Base-by-base conservation (phyloP, 2,888 invertebrate species). In the Drosophila fulvimacula region DNA sequence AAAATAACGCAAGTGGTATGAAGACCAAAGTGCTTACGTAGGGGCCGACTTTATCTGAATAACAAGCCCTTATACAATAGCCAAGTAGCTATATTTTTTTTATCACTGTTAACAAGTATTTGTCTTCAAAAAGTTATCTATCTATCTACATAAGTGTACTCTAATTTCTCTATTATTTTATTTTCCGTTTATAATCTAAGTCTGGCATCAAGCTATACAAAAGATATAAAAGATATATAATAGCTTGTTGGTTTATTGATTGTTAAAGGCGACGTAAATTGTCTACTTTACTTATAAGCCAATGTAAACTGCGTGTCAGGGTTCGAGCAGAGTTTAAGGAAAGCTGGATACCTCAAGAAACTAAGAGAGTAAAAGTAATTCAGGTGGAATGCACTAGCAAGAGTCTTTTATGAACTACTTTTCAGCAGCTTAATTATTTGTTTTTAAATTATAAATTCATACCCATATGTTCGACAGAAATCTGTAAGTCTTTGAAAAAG, bases 31-130 rank as follows among this genome's bases (percentile, higher is more conserved):
- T 65, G 51, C 21, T 60, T 56, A 53, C 60, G 60, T 39, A 46
- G 30, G 24, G n/a, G 13, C 4, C 46, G 5, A 13, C 36, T 17
- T 36, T 66, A 61, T 53, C 48, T 21, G 3, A 51, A 41, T 34
- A 58, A 32, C 21, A 53, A 41, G 1, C 38, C 32, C n/a, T 62
- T 65, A 39, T 62, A 56, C 59, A 62, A 70, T 27, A 62, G 46
- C 56, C 44, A 39, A 74, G 61, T 56, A 52, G 30, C 10, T n/a
- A 52, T 17, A 21, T 10, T 5, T 24, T 42, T 58, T 51, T 13
- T 34, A 57, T 21, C 17, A 63, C 60, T 34, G 21, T 17, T 49
- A 53, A 30, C 24, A 24, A 36, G 44, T 21, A 30, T 41, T 32
- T 41, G 30, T 56, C 32, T 34, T 42, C 5, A 7, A 17, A 17